Conservation (phyloP, 2,113 vertebrate species). For the Amazona guildingii region DNA sequence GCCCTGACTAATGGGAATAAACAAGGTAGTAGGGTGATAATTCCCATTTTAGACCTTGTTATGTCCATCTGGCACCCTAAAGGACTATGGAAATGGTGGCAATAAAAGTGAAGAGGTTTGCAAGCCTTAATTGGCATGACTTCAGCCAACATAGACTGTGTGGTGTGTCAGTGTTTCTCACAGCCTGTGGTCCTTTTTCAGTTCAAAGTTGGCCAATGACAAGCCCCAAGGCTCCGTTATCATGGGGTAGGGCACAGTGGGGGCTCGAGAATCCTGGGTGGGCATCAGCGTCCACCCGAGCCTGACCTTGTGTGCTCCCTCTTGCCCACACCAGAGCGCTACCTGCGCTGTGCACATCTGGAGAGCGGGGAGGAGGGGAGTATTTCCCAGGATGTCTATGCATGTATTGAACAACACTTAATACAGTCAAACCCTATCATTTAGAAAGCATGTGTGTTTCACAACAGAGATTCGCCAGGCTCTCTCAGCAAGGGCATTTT, state of each 20-base stretch:
- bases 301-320: not conserved
- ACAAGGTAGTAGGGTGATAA: not conserved
- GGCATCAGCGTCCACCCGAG: not conserved
- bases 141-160: not conserved
- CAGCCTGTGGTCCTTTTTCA: not conserved
- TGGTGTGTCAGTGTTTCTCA: not conserved
- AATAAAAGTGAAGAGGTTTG: conserved; percentile 13
- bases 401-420: conserved; percentile 9
- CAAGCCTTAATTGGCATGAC: not conserved
- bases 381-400: not conserved
- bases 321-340: not conserved
- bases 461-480: conserved; percentile 66
- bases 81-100: not conserved
- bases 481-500: conserved; percentile 75
- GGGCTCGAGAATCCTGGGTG: not conserved
- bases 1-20: not conserved
- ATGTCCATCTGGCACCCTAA: not conserved
- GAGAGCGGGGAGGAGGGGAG: not conserved
- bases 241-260: rapidly evolving
- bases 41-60: not conserved
- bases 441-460: conserved; percentile 55
- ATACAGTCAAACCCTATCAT: conserved; percentile 50
- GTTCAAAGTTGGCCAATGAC: not conserved
- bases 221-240: not conserved
- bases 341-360: not conserved